phyloP scores from a whole-genome alignment of 1,140 invertebrate genomes.

The Brachionus paranguensis region DNA sequence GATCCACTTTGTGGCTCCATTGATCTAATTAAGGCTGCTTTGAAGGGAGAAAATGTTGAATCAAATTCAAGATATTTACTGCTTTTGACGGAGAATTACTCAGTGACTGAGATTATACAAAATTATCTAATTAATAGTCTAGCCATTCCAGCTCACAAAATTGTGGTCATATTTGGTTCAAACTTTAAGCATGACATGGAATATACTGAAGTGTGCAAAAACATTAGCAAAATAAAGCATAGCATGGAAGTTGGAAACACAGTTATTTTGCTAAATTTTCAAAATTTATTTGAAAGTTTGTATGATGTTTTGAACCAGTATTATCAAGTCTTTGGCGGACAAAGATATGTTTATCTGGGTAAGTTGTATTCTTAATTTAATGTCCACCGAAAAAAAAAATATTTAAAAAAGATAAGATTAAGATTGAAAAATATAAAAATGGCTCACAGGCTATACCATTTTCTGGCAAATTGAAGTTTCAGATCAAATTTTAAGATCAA shows the following conservation, averaged over 20 bases:
- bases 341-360: conserved; percentile 49
- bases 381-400: background rate
- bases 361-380: background rate
- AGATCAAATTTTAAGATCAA: no score
- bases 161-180: conserved; percentile 32
- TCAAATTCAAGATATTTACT: conserved; percentile 34
- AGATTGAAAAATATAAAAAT: background rate
- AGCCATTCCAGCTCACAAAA: background rate
- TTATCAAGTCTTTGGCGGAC: conserved; percentile 48
- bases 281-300: conserved; percentile 52
- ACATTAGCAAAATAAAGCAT: conserved; percentile 53
- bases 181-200: conserved; percentile 29
- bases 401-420: no score
- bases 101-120: conserved; percentile 11
- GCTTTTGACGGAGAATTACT: background rate
- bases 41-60: conserved; percentile 12
- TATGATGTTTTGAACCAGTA: conserved; percentile 54
- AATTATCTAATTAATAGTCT: conserved; percentile 11
- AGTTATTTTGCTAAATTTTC: conserved; percentile 50
- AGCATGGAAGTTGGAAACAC: conserved; percentile 53
- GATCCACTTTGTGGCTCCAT: conserved; percentile 37
- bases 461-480: no score
- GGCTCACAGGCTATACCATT: no score
- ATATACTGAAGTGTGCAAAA: conserved; percentile 48
- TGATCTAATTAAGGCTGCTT: conserved; percentile 17